Evolutionary conservation across 2,113 vertebrate genomes (phyloP), one percentile per base, ranked within the genome.

Genomic region (Camelus dromedarius): DNA sequence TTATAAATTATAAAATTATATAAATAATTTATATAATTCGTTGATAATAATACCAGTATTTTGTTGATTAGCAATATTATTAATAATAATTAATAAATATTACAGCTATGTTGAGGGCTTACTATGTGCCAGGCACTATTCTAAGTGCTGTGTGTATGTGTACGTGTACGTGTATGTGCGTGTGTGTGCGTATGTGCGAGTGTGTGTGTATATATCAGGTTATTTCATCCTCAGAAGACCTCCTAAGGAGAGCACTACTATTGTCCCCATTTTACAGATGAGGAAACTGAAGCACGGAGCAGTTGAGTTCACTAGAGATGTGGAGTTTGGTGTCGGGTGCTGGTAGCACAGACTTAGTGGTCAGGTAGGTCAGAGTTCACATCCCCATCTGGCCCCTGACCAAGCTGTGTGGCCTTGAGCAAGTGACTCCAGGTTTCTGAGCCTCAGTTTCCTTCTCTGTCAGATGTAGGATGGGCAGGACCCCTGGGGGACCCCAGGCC

Each of bases 381-480:
- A 60, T 24, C 8, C 20, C 32, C 35, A 9, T n/a, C n/a, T 38
- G 56, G 54, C 9, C 4, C 30, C 22, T 83, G 32, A 7, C 32
- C n/a, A 50, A 64, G 24, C 16, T 28, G 0, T 64, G 88, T 56
- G 35, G 26, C 52, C 83, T 89, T 81, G 35, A 89, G 50, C 88
- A 69, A 80, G 46, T 26, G 52, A 50, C 26, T 81, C 81, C 14
- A 1, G 1, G 1, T 66, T 35, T 76, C 26, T 22, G 48, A 93
- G 89, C 46, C 73, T 77, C 52, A 2, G 38, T 48, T 73, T 88
- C 20, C 19, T 24, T 66, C 14, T 42, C 52, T 50, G 18, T 85
- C 3, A 69, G 30, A 1, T 18, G 28, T 7, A 22, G 6, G 15
- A 2, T 1, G 58, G 32, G 13, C 2, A 11, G 58, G 54, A 64